These are phyloP conservation scores for Eurois occulta DNA, from an alignment of 2,888 invertebrate species.

Conservation along the genomic window DNA sequence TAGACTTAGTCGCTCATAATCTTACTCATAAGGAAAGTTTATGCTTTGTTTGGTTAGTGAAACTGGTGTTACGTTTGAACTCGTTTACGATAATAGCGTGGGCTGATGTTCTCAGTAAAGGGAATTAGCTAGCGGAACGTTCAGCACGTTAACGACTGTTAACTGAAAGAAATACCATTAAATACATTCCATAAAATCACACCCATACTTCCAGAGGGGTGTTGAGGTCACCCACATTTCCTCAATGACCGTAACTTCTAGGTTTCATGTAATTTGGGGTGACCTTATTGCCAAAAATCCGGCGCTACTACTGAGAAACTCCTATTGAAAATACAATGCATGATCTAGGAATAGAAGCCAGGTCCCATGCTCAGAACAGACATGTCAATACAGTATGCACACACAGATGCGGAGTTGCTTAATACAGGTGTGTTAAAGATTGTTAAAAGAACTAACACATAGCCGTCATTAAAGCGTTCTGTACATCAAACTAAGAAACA, in stretches of 20 bases:
- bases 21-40: conserved; percentile 46
- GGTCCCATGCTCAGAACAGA: background rate
- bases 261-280: background rate
- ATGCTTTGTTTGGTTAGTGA: conserved; percentile 45
- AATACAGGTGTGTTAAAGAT: background rate
- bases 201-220: fast-evolving
- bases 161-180: background rate
- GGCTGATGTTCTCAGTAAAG: conserved; percentile 13
- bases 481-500: background rate
- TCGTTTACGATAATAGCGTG: conserved; percentile 23
- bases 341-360: background rate
- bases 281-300: background rate
- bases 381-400: background rate
- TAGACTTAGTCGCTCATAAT: conserved; percentile 56
- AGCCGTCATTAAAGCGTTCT: background rate
- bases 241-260: background rate
- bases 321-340: background rate
- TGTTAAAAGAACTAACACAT: background rate
- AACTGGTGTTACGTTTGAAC: conserved; percentile 34
- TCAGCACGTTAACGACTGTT: background rate
- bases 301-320: background rate
- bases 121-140: background rate
- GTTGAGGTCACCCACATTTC: background rate
- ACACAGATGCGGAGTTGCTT: background rate
- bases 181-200: background rate